phyloP scores from a whole-genome alignment of 2,888 invertebrate genomes.

The Dasypogon diadema region DNA sequence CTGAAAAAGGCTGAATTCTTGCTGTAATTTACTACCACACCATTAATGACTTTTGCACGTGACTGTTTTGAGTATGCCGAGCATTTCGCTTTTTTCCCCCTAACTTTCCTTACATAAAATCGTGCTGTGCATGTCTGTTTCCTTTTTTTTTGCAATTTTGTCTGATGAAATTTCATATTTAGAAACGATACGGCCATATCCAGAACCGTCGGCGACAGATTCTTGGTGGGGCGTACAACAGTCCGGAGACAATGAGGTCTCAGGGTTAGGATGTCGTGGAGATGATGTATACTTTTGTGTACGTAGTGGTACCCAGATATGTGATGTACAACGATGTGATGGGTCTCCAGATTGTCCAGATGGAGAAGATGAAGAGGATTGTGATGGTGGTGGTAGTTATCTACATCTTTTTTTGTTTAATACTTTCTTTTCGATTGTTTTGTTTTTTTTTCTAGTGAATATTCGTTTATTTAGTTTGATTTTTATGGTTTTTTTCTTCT shows the following conservation, averaged over 20 bases:
- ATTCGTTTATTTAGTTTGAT: neutral
- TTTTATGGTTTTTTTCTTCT: conserved; percentile 51
- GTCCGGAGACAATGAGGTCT: neutral
- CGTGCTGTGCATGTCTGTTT: too few relatives aligned
- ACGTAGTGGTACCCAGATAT: conserved; percentile 60
- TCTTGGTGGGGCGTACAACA: neutral
- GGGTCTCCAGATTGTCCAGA: conserved; percentile 62
- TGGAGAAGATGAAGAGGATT: conserved; percentile 66
- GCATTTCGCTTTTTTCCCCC: too few relatives aligned
- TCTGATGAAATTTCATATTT: neutral
- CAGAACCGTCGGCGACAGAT: neutral
- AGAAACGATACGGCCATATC: neutral
- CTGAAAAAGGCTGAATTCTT: too few relatives aligned
- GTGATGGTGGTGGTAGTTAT: conserved; percentile 56
- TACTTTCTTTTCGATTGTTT: neutral
- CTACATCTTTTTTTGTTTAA: conserved; percentile 46
- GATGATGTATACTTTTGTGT: conserved; percentile 63
- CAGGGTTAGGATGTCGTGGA: conserved; percentile 61
- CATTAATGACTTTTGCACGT: too few relatives aligned
- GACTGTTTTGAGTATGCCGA: too few relatives aligned
- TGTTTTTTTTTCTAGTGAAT: conserved; percentile 10
- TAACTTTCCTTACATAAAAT: too few relatives aligned
- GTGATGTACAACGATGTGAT: conserved; percentile 65
- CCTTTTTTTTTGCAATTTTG: too few relatives aligned
- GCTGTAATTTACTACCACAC: too few relatives aligned